Evolutionary conservation across 35 echinoderm and acorn worm species (phyloP).

Genomic region (Diadema setosum): DNA sequence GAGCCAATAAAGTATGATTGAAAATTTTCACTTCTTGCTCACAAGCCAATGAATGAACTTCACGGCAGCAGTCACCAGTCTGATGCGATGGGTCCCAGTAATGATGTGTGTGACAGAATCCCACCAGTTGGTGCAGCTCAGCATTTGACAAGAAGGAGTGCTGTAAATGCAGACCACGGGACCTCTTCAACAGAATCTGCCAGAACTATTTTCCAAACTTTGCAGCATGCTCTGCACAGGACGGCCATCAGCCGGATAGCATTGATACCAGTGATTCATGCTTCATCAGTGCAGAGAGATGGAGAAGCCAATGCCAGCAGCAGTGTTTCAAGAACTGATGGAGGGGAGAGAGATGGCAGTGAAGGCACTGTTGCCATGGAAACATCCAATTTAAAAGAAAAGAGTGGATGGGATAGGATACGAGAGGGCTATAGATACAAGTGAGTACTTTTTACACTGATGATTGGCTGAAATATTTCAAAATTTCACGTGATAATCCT

Average conservation of each 20-base stretch:
- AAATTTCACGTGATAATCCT: neutral
- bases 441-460: constrained; percentile 40
- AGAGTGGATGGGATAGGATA: constrained; percentile 62
- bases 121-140: too few relatives aligned
- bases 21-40: too few relatives aligned
- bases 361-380: neutral
- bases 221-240: neutral
- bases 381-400: neutral
- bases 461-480: neutral
- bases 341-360: neutral
- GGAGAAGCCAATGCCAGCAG: neutral
- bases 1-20: too few relatives aligned
- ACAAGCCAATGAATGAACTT: too few relatives aligned
- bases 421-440: constrained; percentile 41
- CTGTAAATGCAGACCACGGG: too few relatives aligned
- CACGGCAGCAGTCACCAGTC: too few relatives aligned
- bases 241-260: neutral
- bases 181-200: too few relatives aligned
- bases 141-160: too few relatives aligned
- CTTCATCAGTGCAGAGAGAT: neutral
- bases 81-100: too few relatives aligned
- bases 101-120: too few relatives aligned
- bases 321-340: neutral
- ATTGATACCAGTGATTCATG: neutral
- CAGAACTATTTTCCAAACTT: neutral